Evolutionary conservation across 2,113 vertebrate genomes (phyloP), one percentile per base, ranked within the genome.

Genomic region (Anser brachyrhynchus): DNA sequence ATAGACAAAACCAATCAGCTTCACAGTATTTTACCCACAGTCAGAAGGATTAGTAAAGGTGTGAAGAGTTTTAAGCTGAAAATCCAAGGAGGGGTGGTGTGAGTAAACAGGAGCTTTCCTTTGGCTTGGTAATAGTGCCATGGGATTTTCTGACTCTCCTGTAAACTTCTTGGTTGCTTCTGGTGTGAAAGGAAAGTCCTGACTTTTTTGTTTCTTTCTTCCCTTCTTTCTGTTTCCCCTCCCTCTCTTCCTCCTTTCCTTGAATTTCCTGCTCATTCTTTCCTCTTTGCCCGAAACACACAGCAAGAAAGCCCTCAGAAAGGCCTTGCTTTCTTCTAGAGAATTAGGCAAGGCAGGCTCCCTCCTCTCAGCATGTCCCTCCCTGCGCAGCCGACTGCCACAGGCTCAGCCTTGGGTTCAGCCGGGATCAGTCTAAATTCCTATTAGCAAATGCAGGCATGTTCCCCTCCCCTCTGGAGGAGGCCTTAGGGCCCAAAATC

Each of bases 101-200:
- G 69, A 61, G 77, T 92, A 78, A 76, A 86, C 83, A 26, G 33
- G 39, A 51, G 18, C 13, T 91, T 83, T 96, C 65, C 33, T 90
- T 94, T 96, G 8, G 13, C 73, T 96, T 92, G 84, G 55, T 90
- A 87, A 51, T 2, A 2, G 13, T 41, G 13, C 72, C 33, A 55
- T 39, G 17, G 72, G 61, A 23, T 89, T 75, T 57, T 72, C 73
- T 85, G 92, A 79, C 80, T 89, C 78, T 75, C 54, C 43, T 82
- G 72, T 35, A 10, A 93, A 92, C 73, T 85, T 78, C 73, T 74
- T 52, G 51, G 51, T 52, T 52, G 51, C 22, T 52, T 52, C 51
- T 52, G 22, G 51, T 25, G 51, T 52, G 51, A 52, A 25, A 49
- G 28, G 55, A 72, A 82, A 78, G 46, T 81, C 74, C 23, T 4